A percentile compares a stretch with the other conserved stretches of the same genome.
Evolutionary conservation across 2,797 vertebrate genomes (phyloP).

Genomic region (Tangara arthus): DNA sequence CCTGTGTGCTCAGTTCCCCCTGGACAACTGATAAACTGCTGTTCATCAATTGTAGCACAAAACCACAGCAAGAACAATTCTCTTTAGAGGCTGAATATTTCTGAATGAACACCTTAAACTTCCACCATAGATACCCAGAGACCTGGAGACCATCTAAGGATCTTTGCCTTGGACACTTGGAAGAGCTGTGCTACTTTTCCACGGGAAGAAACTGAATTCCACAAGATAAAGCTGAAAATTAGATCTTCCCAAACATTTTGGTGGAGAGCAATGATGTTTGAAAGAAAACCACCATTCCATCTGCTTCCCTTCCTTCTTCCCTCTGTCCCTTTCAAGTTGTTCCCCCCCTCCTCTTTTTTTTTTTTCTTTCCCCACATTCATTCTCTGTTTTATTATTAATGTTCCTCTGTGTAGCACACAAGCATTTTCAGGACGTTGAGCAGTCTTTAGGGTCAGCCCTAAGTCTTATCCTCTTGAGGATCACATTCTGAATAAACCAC

Average conservation of each 20-base stretch:
- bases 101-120: not conserved
- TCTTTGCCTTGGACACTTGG: not conserved
- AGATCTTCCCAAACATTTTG: not conserved
- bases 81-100: not conserved
- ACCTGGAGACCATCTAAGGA: not conserved
- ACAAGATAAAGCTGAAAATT: not conserved
- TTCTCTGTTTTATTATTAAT: not conserved
- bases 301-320: not conserved
- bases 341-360: accelerated
- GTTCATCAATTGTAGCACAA: not conserved
- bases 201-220: not conserved
- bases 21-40: not conserved
- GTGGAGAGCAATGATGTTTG: not conserved
- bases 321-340: not conserved
- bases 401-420: not conserved
- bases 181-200: not conserved
- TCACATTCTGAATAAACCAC: not conserved
- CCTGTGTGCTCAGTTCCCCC: not conserved
- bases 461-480: not conserved
- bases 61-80: not conserved
- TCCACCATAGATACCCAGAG: not conserved
- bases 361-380: accelerated
- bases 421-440: not conserved
- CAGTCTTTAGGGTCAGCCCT: not conserved
- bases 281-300: not conserved